Percentiles rank a stretch among this genome's conserved stretches.
These are phyloP conservation scores for Magallana nippona DNA, from an alignment of 2,888 invertebrate species.

Conservation along the genomic window DNA sequence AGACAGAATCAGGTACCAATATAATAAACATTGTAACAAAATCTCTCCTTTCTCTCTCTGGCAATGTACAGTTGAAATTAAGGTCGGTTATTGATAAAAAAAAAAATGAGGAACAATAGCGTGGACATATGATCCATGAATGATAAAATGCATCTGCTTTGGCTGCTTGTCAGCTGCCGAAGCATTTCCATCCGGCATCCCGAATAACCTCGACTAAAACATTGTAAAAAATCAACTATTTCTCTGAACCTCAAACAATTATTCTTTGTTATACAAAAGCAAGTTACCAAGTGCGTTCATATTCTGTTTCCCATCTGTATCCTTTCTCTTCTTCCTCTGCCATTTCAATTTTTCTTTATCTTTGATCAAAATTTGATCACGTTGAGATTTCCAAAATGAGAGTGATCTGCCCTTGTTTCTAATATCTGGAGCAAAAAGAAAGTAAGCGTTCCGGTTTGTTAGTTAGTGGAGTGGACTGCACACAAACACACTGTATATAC, in stretches of 20 bases:
- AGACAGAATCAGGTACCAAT: not conserved
- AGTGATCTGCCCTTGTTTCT: slow-evolving; percentile 8
- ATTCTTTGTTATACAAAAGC: not conserved
- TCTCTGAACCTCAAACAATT: not conserved
- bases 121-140: too few relatives aligned
- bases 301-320: slow-evolving; percentile 82
- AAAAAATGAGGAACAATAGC: too few relatives aligned
- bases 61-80: not conserved
- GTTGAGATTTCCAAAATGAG: not conserved
- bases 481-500: too few relatives aligned
- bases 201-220: too few relatives aligned
- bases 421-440: not conserved
- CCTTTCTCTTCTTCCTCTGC: slow-evolving; percentile 77
- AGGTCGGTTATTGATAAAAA: too few relatives aligned
- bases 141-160: too few relatives aligned
- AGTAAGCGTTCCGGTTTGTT: not conserved
- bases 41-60: too few relatives aligned
- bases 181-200: too few relatives aligned
- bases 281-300: slow-evolving; percentile 81
- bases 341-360: slow-evolving; percentile 56
- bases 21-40: too few relatives aligned
- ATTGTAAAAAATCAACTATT: not conserved
- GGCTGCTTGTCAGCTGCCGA: too few relatives aligned
- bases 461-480: too few relatives aligned
- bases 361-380: not conserved